Base-by-base conservation (phyloP, 2,797 vertebrate species). In the Mionectes olivaceus region DNA sequence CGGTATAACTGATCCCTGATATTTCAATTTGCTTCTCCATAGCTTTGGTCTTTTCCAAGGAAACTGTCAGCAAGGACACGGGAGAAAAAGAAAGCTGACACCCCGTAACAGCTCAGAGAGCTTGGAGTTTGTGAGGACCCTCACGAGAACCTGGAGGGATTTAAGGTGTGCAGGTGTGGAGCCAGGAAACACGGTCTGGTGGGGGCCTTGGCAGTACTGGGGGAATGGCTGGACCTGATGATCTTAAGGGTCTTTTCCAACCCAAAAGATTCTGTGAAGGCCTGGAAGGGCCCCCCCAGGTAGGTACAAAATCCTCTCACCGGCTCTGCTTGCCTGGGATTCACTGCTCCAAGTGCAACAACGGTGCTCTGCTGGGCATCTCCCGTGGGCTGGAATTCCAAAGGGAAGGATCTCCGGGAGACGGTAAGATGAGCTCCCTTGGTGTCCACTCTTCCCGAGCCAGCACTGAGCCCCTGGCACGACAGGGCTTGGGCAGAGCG, bases 151-250 rank as follows among this genome's bases (percentile, higher is more conserved):
- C 28, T 22, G 55, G 33, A 27, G 56, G 11, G 47, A 44, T 52
- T 55, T 32, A 37, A 30, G 52, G 44, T 0, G 0, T 25, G 30
- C 3, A 11, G 32, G 7, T 1, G 9, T 9, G 33, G 6, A 2
- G 1, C 33, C 5, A 56, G 35, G 59, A 64, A 50, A 33, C 46
- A 21, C 8, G 25, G 22, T 52, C 67, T 52, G 23, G 28, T 3
- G 60, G 18, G 43, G 56, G 22, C 46, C 25, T 43, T 71, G 61
- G 52, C 27, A 70, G 33, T 10, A 33, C 59, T 21, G 49, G 8
- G 28, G 12, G 33, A 6, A 27, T 1, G 14, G 47, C 16, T 3
- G 1, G 30, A 24, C 15, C 24, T 18, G 39, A 13, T 7, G 41
- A 49, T 5, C 76, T 10, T 3, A 21, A 60, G 18, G 14, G 12